Evolutionary conservation across 2,888 invertebrate species (phyloP).

Genomic region (Mythimna loreyi): DNA sequence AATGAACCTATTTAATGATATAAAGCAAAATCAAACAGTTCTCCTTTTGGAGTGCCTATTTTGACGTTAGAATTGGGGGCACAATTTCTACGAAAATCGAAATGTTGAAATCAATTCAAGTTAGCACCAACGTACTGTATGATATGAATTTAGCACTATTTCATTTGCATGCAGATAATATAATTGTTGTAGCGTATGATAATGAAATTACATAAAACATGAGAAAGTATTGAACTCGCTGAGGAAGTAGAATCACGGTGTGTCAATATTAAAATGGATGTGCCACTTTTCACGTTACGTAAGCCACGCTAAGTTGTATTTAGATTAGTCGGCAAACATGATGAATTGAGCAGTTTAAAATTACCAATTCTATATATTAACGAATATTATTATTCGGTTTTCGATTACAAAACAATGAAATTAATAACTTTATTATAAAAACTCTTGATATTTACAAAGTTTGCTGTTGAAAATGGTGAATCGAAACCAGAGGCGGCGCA

Average conservation of each 20-base stretch:
- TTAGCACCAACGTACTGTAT: conserved; percentile 27
- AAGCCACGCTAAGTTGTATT: conserved; percentile 57
- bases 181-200: conserved; percentile 54
- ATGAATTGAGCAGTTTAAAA: conserved; percentile 48
- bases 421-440: conserved; percentile 31
- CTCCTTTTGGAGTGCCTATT: conserved; percentile 14
- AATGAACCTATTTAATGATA: conserved; percentile 2
- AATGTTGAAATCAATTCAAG: conserved; percentile 38
- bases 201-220: conserved; percentile 69
- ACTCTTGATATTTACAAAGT: conserved; percentile 43
- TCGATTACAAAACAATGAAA: conserved; percentile 57
- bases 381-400: conserved; percentile 13
- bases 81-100: conserved; percentile 23
- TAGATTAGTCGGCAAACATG: conserved; percentile 63
- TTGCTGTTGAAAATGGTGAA: conserved; percentile 31
- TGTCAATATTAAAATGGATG: conserved; percentile 68
- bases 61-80: conserved; percentile 25
- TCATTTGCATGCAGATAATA: conserved; percentile 51
- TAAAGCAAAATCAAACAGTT: conserved; percentile 4
- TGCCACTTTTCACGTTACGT: conserved; percentile 65
- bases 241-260: conserved; percentile 67
- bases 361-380: conserved; percentile 26
- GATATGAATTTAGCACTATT: conserved; percentile 34
- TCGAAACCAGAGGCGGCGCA: too few species aligned
- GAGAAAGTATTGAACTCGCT: conserved; percentile 65